These are phyloP conservation scores for Eilema caniola DNA, from an alignment of 2,888 invertebrate genomes.

Conservation along the genomic window DNA sequence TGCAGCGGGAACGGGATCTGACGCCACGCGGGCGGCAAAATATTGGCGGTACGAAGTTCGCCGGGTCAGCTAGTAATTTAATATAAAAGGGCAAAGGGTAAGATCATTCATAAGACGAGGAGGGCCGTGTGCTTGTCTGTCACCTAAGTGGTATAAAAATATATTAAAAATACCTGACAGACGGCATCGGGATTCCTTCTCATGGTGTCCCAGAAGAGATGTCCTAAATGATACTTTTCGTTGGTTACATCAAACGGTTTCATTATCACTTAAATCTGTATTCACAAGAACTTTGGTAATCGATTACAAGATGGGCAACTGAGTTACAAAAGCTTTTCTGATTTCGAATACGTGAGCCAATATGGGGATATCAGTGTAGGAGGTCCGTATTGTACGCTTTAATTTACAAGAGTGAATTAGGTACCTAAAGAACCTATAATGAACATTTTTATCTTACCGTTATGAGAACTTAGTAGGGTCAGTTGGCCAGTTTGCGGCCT, in stretches of 20 bases:
- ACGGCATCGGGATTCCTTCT: slow-evolving; percentile 52
- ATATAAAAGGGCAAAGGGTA: too few species aligned
- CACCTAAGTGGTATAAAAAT: too few species aligned
- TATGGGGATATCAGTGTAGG: neutral
- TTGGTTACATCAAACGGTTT: slow-evolving; percentile 41
- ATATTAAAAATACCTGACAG: slow-evolving; percentile 43
- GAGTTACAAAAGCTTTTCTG: neutral
- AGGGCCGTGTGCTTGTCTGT: too few species aligned
- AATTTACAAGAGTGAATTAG: neutral
- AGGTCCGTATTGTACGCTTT: neutral
- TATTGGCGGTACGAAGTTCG: too few species aligned
- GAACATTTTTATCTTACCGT: neutral
- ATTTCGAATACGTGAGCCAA: neutral
- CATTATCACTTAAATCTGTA: slow-evolving; percentile 26
- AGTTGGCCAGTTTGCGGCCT: too few species aligned
- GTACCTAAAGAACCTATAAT: neutral
- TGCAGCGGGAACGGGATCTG: too few species aligned
- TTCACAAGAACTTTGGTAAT: neutral
- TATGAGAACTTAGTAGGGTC: too few species aligned
- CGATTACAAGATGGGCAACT: neutral
- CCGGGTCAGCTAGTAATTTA: too few species aligned
- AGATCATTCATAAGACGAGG: too few species aligned
- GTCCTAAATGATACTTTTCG: slow-evolving; percentile 58
- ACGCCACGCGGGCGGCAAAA: too few species aligned
- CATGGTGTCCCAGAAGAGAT: slow-evolving; percentile 57